phyloP scores from a whole-genome alignment of 2,888 invertebrate species.

The Phragmatobia fuliginosa region DNA sequence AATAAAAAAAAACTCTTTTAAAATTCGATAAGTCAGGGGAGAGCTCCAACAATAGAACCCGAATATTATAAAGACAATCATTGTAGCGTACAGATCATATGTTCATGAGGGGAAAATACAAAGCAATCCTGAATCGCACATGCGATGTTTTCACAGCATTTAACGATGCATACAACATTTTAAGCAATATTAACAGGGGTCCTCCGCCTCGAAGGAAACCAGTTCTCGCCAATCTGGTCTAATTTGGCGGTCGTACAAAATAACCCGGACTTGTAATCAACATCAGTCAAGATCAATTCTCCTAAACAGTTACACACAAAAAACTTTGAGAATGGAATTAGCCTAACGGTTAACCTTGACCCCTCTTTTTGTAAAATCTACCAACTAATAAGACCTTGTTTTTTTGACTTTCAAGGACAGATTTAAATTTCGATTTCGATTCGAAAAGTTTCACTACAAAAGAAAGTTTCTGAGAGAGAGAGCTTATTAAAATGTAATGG shows the following conservation, averaged over 20 bases:
- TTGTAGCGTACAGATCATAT: neutral
- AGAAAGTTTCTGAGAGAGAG: too few species aligned
- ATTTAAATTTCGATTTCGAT: too few species aligned
- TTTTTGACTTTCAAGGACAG: too few species aligned
- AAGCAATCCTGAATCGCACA: constrained; percentile 13
- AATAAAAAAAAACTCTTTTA: neutral
- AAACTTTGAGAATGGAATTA: constrained; percentile 2
- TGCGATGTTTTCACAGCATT: neutral
- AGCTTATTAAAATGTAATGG: too few species aligned
- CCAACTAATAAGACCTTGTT: neutral
- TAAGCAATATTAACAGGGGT: neutral
- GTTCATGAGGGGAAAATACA: neutral
- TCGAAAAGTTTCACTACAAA: too few species aligned
- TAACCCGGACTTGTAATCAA: neutral
- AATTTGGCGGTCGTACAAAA: constrained; percentile 17
- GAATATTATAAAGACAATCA: neutral
- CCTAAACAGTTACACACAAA: neutral
- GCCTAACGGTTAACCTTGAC: constrained; percentile 8
- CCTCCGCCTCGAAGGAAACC: constrained; percentile 18
- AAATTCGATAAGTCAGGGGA: neutral
- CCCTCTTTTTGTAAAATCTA: neutral
- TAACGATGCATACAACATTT: constrained; percentile 12
- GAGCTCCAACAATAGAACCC: neutral
- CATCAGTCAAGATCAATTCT: neutral
- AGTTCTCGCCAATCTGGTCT: constrained; percentile 23